Percentiles rank a stretch among this genome's conserved stretches.
These are phyloP conservation scores for Pygmarrhopalites habei DNA, from an alignment of 1,140 invertebrate genomes.

Conservation along the genomic window DNA sequence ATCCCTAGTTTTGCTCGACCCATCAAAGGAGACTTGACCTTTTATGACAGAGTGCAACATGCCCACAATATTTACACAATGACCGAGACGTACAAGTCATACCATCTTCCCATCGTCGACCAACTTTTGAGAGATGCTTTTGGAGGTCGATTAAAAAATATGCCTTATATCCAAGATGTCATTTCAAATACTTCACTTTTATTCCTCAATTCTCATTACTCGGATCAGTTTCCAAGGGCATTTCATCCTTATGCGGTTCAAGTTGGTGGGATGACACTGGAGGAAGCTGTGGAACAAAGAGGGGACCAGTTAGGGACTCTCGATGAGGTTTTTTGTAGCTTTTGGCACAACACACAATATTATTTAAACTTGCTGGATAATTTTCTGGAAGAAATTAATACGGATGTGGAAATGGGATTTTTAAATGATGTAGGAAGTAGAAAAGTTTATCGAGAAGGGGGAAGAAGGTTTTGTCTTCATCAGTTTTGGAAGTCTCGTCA, in stretches of 20 bases:
- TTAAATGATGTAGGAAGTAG: slow-evolving; percentile 46
- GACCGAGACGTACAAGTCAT: not conserved
- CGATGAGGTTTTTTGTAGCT: not conserved
- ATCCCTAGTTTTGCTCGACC: not conserved
- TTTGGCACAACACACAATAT: not conserved
- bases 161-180: not conserved
- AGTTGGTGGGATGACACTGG: not conserved
- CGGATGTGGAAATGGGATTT: no score
- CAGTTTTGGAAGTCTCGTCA: slow-evolving; percentile 49
- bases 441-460: slow-evolving; percentile 43
- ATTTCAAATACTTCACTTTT: not conserved
- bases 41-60: not conserved
- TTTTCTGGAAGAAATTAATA: not conserved
- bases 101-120: not conserved
- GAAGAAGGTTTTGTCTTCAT: slow-evolving; percentile 51
- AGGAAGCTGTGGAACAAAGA: no score
- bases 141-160: not conserved
- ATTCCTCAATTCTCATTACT: not conserved
- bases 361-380: not conserved
- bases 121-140: not conserved
- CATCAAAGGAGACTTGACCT: not conserved
- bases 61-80: not conserved
- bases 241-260: not conserved
- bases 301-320: not conserved
- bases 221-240: not conserved